Conservation (phyloP, 2,113 vertebrate species). For the Hemiscyllium ocellatum region DNA sequence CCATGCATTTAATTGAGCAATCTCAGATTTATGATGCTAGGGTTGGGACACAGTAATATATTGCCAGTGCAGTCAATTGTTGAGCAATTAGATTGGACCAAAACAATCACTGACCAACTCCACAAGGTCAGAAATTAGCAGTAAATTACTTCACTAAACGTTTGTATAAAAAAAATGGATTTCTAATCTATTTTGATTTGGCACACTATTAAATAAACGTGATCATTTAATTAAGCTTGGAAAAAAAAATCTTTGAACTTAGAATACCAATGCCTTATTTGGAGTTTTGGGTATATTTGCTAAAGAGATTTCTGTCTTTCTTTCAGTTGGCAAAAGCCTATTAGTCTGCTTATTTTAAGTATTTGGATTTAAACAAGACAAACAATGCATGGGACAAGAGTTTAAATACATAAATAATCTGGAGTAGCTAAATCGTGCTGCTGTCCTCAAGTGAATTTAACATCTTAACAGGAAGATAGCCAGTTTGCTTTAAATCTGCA, state of each 20-base stretch:
- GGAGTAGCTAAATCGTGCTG: neutral
- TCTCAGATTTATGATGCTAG: neutral
- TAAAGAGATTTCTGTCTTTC: neutral
- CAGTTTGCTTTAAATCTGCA: neutral
- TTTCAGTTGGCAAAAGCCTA: neutral
- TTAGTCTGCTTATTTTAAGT: neutral
- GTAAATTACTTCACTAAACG: neutral
- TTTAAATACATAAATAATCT: neutral
- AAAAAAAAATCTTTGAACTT: neutral
- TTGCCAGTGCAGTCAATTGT: neutral
- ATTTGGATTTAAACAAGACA: neutral
- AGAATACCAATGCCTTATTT: neutral
- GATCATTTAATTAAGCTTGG: neutral
- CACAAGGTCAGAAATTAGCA: slow-evolving; percentile 13
- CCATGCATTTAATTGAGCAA: neutral
- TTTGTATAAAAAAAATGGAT: neutral
- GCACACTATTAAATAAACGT: neutral
- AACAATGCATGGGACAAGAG: neutral
- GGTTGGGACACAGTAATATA: neutral
- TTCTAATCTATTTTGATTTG: slow-evolving; percentile 4
- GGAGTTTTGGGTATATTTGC: neutral
- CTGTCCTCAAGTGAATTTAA: neutral
- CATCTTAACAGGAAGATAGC: neutral
- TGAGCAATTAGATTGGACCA: neutral
- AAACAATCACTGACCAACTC: neutral